Conservation (phyloP, 2,888 invertebrate genomes). For the Amiota minor region DNA sequence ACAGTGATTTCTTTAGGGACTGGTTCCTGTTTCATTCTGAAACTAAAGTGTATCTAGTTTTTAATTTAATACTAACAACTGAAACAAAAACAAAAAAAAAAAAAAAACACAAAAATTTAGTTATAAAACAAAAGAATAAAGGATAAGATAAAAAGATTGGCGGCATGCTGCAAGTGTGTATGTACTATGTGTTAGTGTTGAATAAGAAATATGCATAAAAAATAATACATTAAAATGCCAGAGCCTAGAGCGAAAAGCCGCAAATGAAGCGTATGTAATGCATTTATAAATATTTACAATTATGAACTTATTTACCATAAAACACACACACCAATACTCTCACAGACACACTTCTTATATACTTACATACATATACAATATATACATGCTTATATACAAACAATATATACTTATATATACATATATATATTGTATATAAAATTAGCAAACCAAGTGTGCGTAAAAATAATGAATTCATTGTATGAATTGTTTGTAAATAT, state of each 20-base stretch:
- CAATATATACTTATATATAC: conserved; percentile 39
- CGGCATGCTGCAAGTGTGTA: neutral
- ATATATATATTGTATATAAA: conserved; percentile 17
- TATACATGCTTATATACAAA: conserved; percentile 36
- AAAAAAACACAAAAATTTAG: conserved; percentile 30
- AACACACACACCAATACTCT: conserved; percentile 6
- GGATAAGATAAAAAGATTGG: neutral
- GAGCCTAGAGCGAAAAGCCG: neutral
- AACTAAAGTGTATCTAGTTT: conserved; percentile 56
- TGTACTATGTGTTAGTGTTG: neutral
- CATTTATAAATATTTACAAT: conserved; percentile 22
- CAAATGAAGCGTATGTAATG: conserved; percentile 20
- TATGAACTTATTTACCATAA: conserved; percentile 18
- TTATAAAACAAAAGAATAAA: conserved; percentile 22
- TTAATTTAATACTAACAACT: conserved; percentile 54
- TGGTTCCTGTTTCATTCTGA: conserved; percentile 58
- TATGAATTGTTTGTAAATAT: conserved; percentile 41
- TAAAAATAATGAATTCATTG: conserved; percentile 14
- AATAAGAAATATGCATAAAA: neutral
- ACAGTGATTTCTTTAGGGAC: conserved; percentile 66
- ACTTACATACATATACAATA: conserved; percentile 29
- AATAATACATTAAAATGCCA: neutral
- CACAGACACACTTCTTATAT: conserved; percentile 21
- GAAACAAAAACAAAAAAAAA: conserved; percentile 15
- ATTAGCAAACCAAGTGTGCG: conserved; percentile 20